Percentiles rank a stretch among this genome's conserved stretches.
These are phyloP conservation scores for Anolis carolinensis DNA, from an alignment of 2,113 vertebrate species.

Conservation along the genomic window DNA sequence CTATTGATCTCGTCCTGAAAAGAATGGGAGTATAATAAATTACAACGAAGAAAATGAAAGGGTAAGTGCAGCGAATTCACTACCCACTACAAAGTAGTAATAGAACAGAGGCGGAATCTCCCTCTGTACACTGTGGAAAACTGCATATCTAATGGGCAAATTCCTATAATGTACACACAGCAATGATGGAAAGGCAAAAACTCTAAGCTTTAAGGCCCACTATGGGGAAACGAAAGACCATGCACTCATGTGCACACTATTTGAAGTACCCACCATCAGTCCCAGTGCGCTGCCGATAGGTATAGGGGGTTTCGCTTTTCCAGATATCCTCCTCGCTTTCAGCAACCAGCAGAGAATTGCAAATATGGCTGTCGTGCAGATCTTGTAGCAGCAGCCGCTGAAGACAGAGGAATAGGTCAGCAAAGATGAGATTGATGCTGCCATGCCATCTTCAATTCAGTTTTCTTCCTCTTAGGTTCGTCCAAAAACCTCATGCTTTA, in stretches of 20 bases:
- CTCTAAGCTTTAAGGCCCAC: not conserved
- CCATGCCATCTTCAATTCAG: not conserved
- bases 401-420: constrained; percentile 1
- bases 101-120: not conserved
- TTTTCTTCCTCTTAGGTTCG: not conserved
- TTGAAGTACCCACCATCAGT: constrained; percentile 81
- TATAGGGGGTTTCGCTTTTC: constrained; percentile 91
- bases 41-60: not conserved
- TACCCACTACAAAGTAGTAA: not conserved
- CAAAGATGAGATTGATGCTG: not conserved
- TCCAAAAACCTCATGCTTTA: too few relatives aligned
- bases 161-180: not conserved
- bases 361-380: constrained; percentile 93
- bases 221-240: too few relatives aligned
- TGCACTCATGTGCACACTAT: not conserved
- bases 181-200: not conserved
- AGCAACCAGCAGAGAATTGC: constrained; percentile 94
- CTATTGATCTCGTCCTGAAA: not conserved
- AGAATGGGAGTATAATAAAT: not conserved
- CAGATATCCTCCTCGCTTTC: constrained; percentile 99
- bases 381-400: constrained; percentile 95
- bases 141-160: not conserved
- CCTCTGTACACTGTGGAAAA: not conserved
- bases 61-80: not conserved
- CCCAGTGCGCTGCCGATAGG: constrained; percentile 80